Evolutionary conservation across 2,888 invertebrate genomes (phyloP).

Genomic region (Drymonia ruficornis): DNA sequence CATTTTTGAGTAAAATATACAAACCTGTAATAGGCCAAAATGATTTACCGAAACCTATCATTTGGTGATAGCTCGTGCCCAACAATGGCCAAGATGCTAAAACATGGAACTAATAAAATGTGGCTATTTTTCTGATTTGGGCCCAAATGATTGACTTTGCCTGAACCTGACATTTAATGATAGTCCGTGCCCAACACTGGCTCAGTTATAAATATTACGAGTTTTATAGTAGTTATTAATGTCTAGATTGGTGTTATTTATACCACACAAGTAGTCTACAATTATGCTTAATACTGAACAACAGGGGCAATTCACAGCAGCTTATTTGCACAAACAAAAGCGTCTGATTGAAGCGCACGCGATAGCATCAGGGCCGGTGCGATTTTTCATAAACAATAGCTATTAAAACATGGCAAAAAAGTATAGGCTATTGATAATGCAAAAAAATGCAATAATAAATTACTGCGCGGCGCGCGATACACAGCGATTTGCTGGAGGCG

Average conservation of each 20-base stretch:
- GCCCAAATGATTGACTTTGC: no score
- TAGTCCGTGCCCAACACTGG: no score
- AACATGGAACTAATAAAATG: no score
- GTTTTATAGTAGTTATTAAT: no score
- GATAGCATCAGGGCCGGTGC: slow-evolving; percentile 70
- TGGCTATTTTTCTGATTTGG: no score
- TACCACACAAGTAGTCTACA: background rate
- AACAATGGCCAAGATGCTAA: no score
- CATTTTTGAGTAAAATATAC: no score
- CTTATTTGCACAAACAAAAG: slow-evolving; percentile 47
- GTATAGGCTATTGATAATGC: slow-evolving; percentile 82
- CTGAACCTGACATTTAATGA: no score
- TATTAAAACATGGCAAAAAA: slow-evolving; percentile 80
- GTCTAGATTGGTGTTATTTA: background rate
- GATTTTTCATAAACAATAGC: slow-evolving; percentile 84
- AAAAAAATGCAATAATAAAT: slow-evolving; percentile 84
- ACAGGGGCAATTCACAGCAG: slow-evolving; percentile 39
- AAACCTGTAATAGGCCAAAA: no score
- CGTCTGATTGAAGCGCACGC: slow-evolving; percentile 36
- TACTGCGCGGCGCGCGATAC: slow-evolving; percentile 80
- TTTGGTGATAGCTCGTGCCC: no score
- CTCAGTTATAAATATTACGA: no score
- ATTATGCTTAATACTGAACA: slow-evolving; percentile 15
- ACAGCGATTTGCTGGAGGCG: slow-evolving; percentile 82
- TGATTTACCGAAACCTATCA: no score